These are phyloP conservation scores for Misgurnus anguillicaudatus DNA, from an alignment of 2,113 vertebrate species.

Conservation along the genomic window DNA sequence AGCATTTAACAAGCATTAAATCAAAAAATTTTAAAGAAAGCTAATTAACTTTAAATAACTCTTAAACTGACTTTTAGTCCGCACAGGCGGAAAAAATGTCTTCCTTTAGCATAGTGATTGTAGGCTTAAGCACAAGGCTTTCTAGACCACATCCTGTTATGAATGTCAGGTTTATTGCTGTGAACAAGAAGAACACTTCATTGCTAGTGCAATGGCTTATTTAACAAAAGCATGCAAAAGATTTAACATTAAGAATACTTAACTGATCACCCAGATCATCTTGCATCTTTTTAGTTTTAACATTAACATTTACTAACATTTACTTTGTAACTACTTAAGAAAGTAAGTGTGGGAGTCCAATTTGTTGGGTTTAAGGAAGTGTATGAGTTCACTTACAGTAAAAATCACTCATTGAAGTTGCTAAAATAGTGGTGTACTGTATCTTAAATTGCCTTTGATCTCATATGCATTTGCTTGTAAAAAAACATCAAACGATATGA, in stretches of 20 bases:
- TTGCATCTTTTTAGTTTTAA: not conserved
- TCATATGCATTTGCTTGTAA: not conserved
- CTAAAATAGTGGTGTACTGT: not conserved
- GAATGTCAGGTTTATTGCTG: conserved; percentile 1
- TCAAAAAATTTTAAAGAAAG: too few relatives aligned
- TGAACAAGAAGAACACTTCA: not conserved
- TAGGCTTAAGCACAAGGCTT: not conserved
- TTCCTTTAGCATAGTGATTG: conserved; percentile 19
- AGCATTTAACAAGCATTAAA: too few relatives aligned
- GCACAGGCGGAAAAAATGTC: conserved; percentile 36
- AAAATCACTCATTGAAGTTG: not conserved
- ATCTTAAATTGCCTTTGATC: not conserved
- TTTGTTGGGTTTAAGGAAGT: not conserved
- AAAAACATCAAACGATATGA: not conserved
- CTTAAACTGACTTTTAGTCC: too few relatives aligned
- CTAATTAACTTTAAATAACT: too few relatives aligned
- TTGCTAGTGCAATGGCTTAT: not conserved
- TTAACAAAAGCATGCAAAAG: not conserved
- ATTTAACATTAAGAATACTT: too few relatives aligned
- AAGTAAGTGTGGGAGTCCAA: not conserved
- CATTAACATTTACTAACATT: not conserved
- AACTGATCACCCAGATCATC: not conserved
- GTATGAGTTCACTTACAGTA: not conserved
- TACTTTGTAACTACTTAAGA: not conserved
- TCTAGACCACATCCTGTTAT: conserved; percentile 55